phyloP scores from a whole-genome alignment of 2,113 vertebrate genomes.

The Pangasianodon gigas region DNA sequence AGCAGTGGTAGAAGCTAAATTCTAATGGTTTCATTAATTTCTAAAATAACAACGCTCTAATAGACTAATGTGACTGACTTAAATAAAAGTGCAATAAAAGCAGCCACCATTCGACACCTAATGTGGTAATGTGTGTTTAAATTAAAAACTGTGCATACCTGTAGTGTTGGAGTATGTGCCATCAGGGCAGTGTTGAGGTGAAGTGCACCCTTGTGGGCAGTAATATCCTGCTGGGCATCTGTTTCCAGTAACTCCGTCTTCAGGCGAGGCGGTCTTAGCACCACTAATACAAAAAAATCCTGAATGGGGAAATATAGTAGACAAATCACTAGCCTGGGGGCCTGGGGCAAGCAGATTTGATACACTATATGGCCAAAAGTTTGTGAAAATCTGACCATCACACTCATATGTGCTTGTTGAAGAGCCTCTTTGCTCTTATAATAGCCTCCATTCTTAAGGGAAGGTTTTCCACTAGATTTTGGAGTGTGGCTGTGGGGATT shows the following conservation, averaged over 20 bases:
- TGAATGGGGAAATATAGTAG: slow-evolving; percentile 54
- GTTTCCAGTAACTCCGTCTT: slow-evolving; percentile 73
- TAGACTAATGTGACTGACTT: background rate
- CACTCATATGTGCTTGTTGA: background rate
- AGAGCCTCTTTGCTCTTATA: background rate
- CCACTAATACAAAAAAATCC: slow-evolving; percentile 83
- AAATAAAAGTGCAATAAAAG: background rate
- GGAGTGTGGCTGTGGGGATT: background rate
- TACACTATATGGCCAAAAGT: background rate
- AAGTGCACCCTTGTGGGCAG: slow-evolving; percentile 77
- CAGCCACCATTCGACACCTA: background rate
- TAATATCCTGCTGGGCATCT: slow-evolving; percentile 76
- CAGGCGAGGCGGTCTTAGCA: slow-evolving; percentile 69
- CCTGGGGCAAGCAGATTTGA: background rate
- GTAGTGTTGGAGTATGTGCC: slow-evolving; percentile 74
- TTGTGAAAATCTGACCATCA: background rate
- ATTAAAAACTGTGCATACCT: slow-evolving; percentile 67
- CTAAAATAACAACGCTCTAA: background rate
- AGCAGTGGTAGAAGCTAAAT: background rate
- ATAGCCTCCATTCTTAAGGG: background rate
- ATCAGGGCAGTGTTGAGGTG: slow-evolving; percentile 72
- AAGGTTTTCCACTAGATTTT: background rate
- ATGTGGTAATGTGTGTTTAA: background rate
- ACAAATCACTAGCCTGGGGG: background rate
- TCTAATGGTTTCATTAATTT: background rate